Base-by-base conservation (phyloP, 2,888 invertebrate species). In the Cerastoderma edule region DNA sequence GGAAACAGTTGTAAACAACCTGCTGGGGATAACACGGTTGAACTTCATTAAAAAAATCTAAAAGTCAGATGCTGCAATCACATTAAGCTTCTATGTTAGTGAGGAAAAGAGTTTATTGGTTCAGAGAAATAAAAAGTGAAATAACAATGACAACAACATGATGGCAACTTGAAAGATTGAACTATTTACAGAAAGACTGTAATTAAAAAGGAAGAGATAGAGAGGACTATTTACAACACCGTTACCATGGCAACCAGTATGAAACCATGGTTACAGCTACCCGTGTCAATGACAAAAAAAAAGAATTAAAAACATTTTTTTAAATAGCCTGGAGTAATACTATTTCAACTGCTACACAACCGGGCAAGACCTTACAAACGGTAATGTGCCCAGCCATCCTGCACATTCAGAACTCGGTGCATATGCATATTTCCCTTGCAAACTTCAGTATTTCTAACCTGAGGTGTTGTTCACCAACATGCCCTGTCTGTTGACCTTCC, bases 271-370 rank as follows among this genome's bases (percentile, higher is more conserved):
- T 10, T 22, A 60, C 60, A 60, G 39, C 8, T 60, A 60, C 60
- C 60, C 60, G 60, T 60, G 60, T 60, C 60, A 60, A 60, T 39
- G 60, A 60, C 60, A 60, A 60, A 19, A 60, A 32, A 33, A 60
- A 24, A 39, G 39, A 35, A 27, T 28, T 28, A 32, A 16, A 16
- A 32, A n/a, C 19, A 13, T 57, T 57, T n/a, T 28, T 24, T 54
- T 22, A 19, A 54, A 27, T 54, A 10, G 28, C 54, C 30, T 27
- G 27, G 28, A 54, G 16, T 28, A 54, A 24, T 2, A 33, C 2
- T 28, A 32, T 1, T 56, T 27, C 2, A 22, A 56, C 2, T 53
- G 53, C 10, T n/a, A 22, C 53, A 22, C 5, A 53, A 53, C 24
- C 4, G n/a, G n/a, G n/a, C 53, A 22, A 22, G 2, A 10, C 10